Evolutionary conservation across 2,888 invertebrate species (phyloP).

Genomic region (Labia minor): DNA sequence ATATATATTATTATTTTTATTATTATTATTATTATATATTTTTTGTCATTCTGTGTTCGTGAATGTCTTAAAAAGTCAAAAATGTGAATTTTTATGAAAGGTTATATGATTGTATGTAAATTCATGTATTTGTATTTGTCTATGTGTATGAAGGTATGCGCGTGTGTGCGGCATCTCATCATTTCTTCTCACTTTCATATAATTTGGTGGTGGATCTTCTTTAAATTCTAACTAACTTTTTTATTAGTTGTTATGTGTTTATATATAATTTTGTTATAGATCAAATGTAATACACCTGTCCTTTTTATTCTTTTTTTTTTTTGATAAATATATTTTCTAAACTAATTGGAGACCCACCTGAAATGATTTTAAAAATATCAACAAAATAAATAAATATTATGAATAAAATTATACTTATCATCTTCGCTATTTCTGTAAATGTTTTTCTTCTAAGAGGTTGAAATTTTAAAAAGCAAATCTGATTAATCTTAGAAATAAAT

Average conservation of each 20-base stretch:
- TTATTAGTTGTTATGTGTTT: neutral
- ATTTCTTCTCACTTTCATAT: neutral
- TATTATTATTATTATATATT: too few species aligned
- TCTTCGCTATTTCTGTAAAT: too few species aligned
- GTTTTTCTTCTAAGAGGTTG: too few species aligned
- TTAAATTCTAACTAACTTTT: neutral
- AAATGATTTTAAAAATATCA: neutral
- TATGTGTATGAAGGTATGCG: neutral
- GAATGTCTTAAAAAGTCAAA: neutral
- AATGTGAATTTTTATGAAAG: neutral
- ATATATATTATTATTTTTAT: too few species aligned
- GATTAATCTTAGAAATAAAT: too few species aligned
- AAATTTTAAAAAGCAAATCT: too few species aligned
- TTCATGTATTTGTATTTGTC: neutral
- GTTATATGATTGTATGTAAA: neutral
- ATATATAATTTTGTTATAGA: neutral
- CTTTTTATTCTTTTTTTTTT: neutral
- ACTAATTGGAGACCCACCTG: neutral
- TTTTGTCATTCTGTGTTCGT: neutral
- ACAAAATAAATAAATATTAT: too few species aligned
- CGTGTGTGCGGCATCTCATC: neutral
- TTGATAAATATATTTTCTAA: too few species aligned
- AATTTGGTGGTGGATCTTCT: conserved; percentile 13
- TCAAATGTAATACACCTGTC: neutral
- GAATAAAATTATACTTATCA: too few species aligned